Conservation (phyloP, 2,113 vertebrate genomes). For the Puffinus mauretanicus region DNA sequence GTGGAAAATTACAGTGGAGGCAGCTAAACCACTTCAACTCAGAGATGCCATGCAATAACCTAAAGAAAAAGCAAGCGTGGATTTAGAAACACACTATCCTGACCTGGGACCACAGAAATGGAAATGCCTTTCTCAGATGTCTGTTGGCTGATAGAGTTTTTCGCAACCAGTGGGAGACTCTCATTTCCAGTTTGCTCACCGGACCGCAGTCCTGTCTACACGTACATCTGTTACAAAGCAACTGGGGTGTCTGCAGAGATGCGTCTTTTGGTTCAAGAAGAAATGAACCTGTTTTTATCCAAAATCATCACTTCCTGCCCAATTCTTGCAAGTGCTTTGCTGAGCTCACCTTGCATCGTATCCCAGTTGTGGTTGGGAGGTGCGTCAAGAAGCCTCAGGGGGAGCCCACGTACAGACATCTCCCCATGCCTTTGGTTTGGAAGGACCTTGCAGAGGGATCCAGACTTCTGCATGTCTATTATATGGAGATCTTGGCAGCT, state of each 20-base stretch:
- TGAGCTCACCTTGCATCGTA: rapidly evolving
- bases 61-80: neutral
- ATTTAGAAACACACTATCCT: slow-evolving; percentile 2
- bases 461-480: neutral
- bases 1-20: slow-evolving; percentile 36
- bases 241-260: neutral
- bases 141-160: neutral
- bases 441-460: neutral
- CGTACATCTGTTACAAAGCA: neutral
- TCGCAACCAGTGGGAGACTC: neutral
- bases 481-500: neutral
- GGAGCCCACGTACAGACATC: neutral
- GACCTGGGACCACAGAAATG: slow-evolving; percentile 18
- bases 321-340: neutral
- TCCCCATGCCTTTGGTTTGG: neutral
- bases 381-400: neutral
- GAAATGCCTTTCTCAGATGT: slow-evolving; percentile 6
- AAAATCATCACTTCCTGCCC: neutral
- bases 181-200: neutral
- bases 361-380: neutral
- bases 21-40: neutral
- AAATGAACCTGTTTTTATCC: neutral
- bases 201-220: neutral
- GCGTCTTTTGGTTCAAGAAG: neutral
- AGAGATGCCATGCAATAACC: neutral